These are phyloP conservation scores for Unio pictorum DNA, from an alignment of 2,888 invertebrate species.

Conservation along the genomic window DNA sequence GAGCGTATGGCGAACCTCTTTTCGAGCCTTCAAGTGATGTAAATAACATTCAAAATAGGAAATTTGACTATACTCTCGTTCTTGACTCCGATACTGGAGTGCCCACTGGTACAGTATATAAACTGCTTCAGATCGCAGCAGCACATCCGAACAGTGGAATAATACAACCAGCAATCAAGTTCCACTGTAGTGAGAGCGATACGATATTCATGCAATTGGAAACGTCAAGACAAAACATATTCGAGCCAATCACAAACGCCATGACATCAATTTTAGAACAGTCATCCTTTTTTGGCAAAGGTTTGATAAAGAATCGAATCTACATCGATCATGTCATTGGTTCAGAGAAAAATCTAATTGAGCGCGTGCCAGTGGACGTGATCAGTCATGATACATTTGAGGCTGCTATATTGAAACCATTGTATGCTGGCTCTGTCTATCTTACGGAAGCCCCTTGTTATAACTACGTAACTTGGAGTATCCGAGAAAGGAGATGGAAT, in stretches of 20 bases:
- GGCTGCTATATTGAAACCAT: constrained; percentile 20
- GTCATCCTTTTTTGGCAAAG: constrained; percentile 24
- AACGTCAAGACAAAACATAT: constrained; percentile 10
- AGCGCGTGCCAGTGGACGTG: constrained; percentile 25
- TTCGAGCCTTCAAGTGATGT: constrained; percentile 18
- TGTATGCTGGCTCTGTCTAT: constrained; percentile 12
- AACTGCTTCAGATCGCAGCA: constrained; percentile 17
- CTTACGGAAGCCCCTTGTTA: constrained; percentile 16
- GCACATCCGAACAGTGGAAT: constrained; percentile 17
- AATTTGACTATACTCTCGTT: constrained; percentile 3
- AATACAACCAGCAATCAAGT: constrained; percentile 20
- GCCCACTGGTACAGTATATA: constrained; percentile 7
- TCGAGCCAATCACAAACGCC: constrained; percentile 16
- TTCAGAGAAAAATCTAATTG: constrained; percentile 9
- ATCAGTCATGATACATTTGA: constrained; percentile 32
- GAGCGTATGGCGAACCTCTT: constrained; percentile 13
- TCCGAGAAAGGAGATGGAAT: constrained; percentile 23
- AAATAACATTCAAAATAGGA: constrained; percentile 11
- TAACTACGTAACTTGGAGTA: constrained; percentile 27
- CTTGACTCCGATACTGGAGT: constrained; percentile 21
- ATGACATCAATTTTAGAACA: constrained; percentile 13
- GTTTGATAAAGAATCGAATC: constrained; percentile 16
- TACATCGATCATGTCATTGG: constrained; percentile 25
- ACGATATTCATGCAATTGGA: constrained; percentile 28
- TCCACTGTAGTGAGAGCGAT: constrained; percentile 9